Percentiles rank a stretch among this genome's conserved stretches.
phyloP scores from a whole-genome alignment of 2,888 invertebrate species.

The Andrena minutula region DNA sequence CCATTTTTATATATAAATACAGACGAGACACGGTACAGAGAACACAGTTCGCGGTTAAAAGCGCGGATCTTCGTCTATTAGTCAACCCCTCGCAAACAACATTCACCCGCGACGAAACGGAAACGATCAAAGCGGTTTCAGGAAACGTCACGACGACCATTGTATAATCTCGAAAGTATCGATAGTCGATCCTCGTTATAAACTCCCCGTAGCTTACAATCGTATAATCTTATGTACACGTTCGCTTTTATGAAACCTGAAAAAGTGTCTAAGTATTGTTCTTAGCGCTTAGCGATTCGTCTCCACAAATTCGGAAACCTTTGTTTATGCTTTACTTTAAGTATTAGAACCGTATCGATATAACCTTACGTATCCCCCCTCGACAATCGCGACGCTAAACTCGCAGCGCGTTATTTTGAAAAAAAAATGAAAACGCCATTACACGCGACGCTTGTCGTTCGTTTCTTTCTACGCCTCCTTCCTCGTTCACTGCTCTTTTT shows the following conservation, averaged over 20 bases:
- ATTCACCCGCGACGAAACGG: conserved; percentile 27
- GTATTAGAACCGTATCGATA: conserved; percentile 54
- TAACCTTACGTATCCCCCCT: conserved; percentile 37
- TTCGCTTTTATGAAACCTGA: conserved; percentile 65
- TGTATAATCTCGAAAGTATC: conserved; percentile 52
- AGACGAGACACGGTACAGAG: conserved; percentile 34
- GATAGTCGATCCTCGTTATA: conserved; percentile 50
- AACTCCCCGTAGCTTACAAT: conserved; percentile 61
- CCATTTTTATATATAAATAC: conserved; percentile 36
- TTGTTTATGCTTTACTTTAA: conserved; percentile 46
- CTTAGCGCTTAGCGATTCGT: conserved; percentile 55
- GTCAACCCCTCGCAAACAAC: conserved; percentile 21
- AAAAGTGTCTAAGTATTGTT: conserved; percentile 62
- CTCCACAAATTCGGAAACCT: conserved; percentile 17
- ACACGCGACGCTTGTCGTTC: conserved; percentile 53
- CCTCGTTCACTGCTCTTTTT: conserved; percentile 18
- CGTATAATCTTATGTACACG: conserved; percentile 68
- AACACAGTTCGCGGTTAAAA: conserved; percentile 37
- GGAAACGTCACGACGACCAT: conserved; percentile 39
- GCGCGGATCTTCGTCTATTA: conserved; percentile 57
- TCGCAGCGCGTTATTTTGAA: conserved; percentile 37
- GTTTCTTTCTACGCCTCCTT: not conserved
- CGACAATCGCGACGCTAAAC: conserved; percentile 20
- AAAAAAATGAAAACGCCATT: conserved; percentile 46
- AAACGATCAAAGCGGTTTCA: conserved; percentile 38